Evolutionary conservation across 2,113 vertebrate species (phyloP).

Genomic region (Cyprinodon variegatus): DNA sequence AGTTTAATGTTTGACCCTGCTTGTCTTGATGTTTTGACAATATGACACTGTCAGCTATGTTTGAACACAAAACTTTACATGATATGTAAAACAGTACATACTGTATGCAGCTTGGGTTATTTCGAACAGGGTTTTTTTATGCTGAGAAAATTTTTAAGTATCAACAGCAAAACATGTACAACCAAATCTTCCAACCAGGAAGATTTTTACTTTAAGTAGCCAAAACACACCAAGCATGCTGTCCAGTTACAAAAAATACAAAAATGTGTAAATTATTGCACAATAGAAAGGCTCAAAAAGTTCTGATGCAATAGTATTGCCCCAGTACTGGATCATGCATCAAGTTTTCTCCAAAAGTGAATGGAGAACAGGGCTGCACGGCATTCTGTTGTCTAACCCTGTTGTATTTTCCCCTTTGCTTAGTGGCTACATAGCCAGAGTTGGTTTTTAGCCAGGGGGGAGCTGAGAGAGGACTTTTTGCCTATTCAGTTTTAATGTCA

Average conservation of each 20-base stretch:
- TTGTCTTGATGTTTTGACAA: slow-evolving; percentile 87
- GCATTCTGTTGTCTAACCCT: slow-evolving; percentile 87
- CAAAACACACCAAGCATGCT: slow-evolving; percentile 97
- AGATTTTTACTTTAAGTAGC: slow-evolving; percentile 88
- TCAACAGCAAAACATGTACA: slow-evolving; percentile 91
- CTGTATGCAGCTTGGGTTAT: slow-evolving; percentile 91
- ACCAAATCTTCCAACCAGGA: slow-evolving; percentile 91
- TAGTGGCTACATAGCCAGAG: slow-evolving; percentile 64
- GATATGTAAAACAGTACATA: slow-evolving; percentile 97
- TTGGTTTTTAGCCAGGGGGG: slow-evolving; percentile 63
- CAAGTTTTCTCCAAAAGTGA: slow-evolving; percentile 85
- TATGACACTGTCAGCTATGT: slow-evolving; percentile 84
- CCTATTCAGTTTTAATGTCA: slow-evolving; percentile 99
- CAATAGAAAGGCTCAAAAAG: slow-evolving; percentile 99
- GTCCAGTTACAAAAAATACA: slow-evolving; percentile 95
- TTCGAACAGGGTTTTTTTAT: slow-evolving; percentile 63
- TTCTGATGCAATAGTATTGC: slow-evolving; percentile 96
- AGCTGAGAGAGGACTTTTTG: slow-evolving; percentile 74
- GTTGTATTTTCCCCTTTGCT: slow-evolving; percentile 66
- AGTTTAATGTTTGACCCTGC: slow-evolving; percentile 82
- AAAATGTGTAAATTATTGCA: slow-evolving; percentile 99
- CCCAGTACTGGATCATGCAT: slow-evolving; percentile 94
- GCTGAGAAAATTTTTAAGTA: slow-evolving; percentile 79
- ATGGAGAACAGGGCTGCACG: slow-evolving; percentile 73
- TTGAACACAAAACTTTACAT: slow-evolving; percentile 94